These are phyloP conservation scores for Okamejei kenojei DNA, from an alignment of 2,797 vertebrate species.

Conservation along the genomic window DNA sequence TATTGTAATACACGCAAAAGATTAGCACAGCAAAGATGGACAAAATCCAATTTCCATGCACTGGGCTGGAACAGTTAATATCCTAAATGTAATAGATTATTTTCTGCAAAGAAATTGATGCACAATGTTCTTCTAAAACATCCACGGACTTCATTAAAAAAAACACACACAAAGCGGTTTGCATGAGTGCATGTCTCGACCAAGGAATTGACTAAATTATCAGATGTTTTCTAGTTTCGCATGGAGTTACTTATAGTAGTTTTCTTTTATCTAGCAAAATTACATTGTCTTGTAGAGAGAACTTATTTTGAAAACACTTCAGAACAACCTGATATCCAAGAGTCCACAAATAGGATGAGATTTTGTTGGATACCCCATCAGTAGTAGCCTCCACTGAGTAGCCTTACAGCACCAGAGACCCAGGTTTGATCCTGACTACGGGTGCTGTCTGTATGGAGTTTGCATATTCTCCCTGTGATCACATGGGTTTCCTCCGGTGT, in stretches of 20 bases:
- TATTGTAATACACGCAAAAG: no score
- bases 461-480: no score
- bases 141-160: slow-evolving; percentile 10
- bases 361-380: background rate
- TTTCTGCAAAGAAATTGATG: slow-evolving; percentile 21
- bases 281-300: background rate
- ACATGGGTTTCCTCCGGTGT: no score
- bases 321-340: background rate
- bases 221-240: background rate
- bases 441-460: no score
- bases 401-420: no score
- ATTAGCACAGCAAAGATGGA: no score
- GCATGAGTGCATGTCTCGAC: background rate
- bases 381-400: background rate
- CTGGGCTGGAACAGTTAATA: slow-evolving; percentile 28
- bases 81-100: background rate
- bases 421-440: no score
- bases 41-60: background rate
- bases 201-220: slow-evolving; percentile 20
- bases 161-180: background rate
- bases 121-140: background rate
- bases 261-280: background rate
- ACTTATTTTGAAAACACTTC: background rate
- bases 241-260: background rate
- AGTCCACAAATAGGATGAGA: background rate